Percentiles rank a stretch among this genome's conserved stretches.
phyloP scores from a whole-genome alignment of 2,113 vertebrate genomes.

The Paradisaea rubra region DNA sequence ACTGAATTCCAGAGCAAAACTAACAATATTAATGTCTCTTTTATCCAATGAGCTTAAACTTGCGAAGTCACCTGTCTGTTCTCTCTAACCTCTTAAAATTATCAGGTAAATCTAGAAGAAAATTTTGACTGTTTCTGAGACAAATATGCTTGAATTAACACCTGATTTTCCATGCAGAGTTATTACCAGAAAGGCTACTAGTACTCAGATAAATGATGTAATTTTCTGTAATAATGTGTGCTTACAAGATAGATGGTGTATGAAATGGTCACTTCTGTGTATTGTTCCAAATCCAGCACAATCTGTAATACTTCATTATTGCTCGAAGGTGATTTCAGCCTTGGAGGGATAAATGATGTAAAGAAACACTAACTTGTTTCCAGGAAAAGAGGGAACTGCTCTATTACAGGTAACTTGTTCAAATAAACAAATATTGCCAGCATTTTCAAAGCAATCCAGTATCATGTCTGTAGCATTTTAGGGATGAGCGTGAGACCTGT shows the following conservation, averaged over 20 bases:
- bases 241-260: neutral
- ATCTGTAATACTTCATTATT: neutral
- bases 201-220: neutral
- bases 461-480: neutral
- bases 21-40: neutral
- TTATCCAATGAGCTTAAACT: neutral
- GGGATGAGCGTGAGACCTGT: neutral
- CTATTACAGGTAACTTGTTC: neutral
- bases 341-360: neutral
- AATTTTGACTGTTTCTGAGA: neutral
- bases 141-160: neutral
- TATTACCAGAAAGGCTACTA: neutral
- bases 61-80: neutral
- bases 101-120: neutral
- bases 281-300: neutral
- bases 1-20: neutral
- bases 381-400: neutral
- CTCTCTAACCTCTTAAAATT: neutral
- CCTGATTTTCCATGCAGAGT: neutral
- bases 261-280: neutral
- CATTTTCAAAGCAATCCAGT: neutral
- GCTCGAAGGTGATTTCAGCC: neutral
- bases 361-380: neutral
- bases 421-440: neutral
- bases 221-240: neutral